phyloP scores from a whole-genome alignment of 2,888 invertebrate species.

The Sphaerophoria taeniata region DNA sequence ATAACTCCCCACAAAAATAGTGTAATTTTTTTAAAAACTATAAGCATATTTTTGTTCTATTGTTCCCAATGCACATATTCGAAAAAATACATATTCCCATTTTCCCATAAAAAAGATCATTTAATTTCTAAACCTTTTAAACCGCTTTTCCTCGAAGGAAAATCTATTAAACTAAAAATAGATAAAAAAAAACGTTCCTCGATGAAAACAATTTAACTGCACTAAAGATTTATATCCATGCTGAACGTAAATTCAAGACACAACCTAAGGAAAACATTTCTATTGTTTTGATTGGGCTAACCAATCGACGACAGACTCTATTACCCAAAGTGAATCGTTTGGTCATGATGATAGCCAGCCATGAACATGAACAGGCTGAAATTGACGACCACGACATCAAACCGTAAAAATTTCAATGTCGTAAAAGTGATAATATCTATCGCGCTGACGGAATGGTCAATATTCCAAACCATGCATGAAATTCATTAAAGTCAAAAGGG shows the following conservation, averaged over 20 bases:
- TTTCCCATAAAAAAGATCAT: too few relatives aligned
- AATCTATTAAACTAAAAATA: slow-evolving; percentile 52
- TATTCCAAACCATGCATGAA: neutral
- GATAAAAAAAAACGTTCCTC: slow-evolving; percentile 13
- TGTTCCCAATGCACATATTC: too few relatives aligned
- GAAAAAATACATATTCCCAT: too few relatives aligned
- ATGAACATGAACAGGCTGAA: slow-evolving; percentile 19
- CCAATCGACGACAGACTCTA: slow-evolving; percentile 59
- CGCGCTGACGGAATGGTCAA: slow-evolving; percentile 5
- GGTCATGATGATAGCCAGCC: slow-evolving; percentile 39
- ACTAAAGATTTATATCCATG: slow-evolving; percentile 57
- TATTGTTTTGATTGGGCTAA: slow-evolving; percentile 64
- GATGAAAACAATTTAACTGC: slow-evolving; percentile 57
- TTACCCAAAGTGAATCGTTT: slow-evolving; percentile 50
- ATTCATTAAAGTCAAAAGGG: neutral
- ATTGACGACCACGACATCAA: slow-evolving; percentile 53
- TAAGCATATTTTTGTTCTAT: too few relatives aligned
- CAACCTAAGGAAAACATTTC: slow-evolving; percentile 12
- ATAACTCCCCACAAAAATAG: too few relatives aligned
- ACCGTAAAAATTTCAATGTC: slow-evolving; percentile 50
- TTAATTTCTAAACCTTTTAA: too few relatives aligned
- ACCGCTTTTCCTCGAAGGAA: neutral
- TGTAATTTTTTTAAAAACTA: too few relatives aligned
- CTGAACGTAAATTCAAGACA: slow-evolving; percentile 4
- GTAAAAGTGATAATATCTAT: slow-evolving; percentile 39